Percentiles rank a stretch among this genome's conserved stretches.
phyloP scores from a whole-genome alignment of 2,888 invertebrate genomes.

The Elmis aenea region DNA sequence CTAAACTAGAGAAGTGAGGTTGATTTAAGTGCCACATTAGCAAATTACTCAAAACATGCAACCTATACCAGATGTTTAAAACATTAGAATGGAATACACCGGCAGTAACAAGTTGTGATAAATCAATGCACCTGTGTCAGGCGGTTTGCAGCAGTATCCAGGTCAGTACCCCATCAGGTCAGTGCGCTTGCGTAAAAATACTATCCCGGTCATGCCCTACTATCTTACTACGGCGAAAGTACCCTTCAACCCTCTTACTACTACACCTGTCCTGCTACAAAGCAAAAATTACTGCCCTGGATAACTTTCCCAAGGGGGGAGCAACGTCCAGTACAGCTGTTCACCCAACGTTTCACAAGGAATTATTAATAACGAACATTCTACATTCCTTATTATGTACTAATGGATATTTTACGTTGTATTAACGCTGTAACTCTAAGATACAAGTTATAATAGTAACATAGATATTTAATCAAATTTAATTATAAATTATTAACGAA shows the following conservation, averaged over 20 bases:
- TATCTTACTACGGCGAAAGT: constrained; percentile 24
- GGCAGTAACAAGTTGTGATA: constrained; percentile 31
- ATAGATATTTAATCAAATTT: no score
- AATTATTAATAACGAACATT: no score
- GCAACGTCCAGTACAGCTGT: neutral
- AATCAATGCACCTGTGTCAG: constrained; percentile 45
- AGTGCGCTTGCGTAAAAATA: constrained; percentile 33
- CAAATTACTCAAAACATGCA: no score
- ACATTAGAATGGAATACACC: no score
- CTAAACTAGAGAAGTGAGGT: no score
- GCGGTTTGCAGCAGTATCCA: constrained; percentile 35
- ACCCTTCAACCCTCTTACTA: constrained; percentile 23
- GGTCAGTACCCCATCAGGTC: constrained; percentile 44
- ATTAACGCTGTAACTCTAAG: no score
- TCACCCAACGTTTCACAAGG: neutral
- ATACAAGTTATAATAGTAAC: no score
- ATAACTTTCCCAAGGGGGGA: constrained; percentile 22
- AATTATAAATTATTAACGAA: no score
- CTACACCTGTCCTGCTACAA: constrained; percentile 20
- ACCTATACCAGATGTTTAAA: no score
- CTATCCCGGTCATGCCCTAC: constrained; percentile 31
- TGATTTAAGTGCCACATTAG: no score
- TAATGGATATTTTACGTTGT: no score
- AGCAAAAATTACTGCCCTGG: constrained; percentile 23
- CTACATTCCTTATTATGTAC: no score